Conservation (phyloP, 2,113 vertebrate genomes). For the Takifugu bimaculatus region DNA sequence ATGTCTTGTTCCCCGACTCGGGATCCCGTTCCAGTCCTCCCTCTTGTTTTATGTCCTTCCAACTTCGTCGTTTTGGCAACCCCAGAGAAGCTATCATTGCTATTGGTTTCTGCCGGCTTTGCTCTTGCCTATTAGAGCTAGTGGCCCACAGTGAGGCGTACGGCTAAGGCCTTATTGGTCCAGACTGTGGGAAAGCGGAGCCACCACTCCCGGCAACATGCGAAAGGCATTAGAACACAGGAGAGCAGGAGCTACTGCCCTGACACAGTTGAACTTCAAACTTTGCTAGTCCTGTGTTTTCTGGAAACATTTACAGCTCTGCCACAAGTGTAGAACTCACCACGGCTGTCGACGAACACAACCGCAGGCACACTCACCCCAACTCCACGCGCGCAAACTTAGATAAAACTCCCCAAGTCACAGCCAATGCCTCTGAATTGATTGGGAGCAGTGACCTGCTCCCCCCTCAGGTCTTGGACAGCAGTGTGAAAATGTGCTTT, state of each 20-base stretch:
- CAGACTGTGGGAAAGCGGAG: slow-evolving; percentile 51
- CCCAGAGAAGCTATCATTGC: slow-evolving; percentile 52
- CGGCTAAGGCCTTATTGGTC: slow-evolving; percentile 47
- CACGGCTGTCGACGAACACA: background rate
- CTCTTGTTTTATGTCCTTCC: too few species aligned
- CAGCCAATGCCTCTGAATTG: slow-evolving; percentile 42
- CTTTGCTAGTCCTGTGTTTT: slow-evolving; percentile 60
- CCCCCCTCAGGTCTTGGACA: slow-evolving; percentile 29
- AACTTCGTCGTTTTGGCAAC: background rate
- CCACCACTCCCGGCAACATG: background rate
- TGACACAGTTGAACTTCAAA: slow-evolving; percentile 54
- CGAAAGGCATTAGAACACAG: slow-evolving; percentile 29
- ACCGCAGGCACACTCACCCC: background rate
- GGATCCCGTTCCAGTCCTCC: background rate
- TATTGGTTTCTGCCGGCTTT: slow-evolving; percentile 27
- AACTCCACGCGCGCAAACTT: slow-evolving; percentile 16
- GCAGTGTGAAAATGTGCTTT: slow-evolving; percentile 53
- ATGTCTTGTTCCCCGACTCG: too few species aligned
- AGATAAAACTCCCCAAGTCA: slow-evolving; percentile 25
- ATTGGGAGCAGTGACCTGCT: slow-evolving; percentile 58
- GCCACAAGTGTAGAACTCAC: background rate
- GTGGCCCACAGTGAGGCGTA: too few species aligned
- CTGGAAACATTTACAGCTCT: slow-evolving; percentile 13
- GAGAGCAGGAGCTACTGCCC: slow-evolving; percentile 42
- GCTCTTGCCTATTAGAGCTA: too few species aligned